These are phyloP conservation scores for Ceratina calcarata DNA, from an alignment of 1,140 invertebrate genomes.

Conservation along the genomic window DNA sequence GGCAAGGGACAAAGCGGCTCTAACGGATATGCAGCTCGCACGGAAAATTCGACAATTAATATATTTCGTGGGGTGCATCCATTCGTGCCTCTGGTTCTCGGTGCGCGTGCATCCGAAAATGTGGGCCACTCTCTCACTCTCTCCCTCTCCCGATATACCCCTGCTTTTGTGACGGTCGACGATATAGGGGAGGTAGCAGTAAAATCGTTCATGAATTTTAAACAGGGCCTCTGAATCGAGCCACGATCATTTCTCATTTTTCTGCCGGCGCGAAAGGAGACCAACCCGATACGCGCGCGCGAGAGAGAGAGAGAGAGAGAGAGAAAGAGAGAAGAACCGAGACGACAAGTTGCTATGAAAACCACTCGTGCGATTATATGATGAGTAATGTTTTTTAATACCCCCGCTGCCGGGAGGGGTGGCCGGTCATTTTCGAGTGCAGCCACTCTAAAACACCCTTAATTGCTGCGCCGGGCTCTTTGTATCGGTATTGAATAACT, in stretches of 20 bases:
- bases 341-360: slow-evolving; percentile 58
- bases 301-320: slow-evolving; percentile 28
- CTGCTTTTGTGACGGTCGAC: slow-evolving; percentile 67
- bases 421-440: slow-evolving; percentile 72
- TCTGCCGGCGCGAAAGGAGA: slow-evolving; percentile 67
- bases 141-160: slow-evolving; percentile 63
- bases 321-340: slow-evolving; percentile 15
- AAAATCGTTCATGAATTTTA: slow-evolving; percentile 81
- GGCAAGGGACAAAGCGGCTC: slow-evolving; percentile 65
- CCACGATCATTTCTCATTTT: slow-evolving; percentile 80
- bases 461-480: slow-evolving; percentile 76
- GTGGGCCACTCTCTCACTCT: slow-evolving; percentile 55
- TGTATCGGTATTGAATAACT: slow-evolving; percentile 61
- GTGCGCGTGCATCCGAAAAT: slow-evolving; percentile 49
- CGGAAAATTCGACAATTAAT: slow-evolving; percentile 76
- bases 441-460: slow-evolving; percentile 81
- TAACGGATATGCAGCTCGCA: slow-evolving; percentile 68
- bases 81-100: slow-evolving; percentile 10
- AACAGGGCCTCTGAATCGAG: slow-evolving; percentile 76
- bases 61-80: slow-evolving; percentile 64
- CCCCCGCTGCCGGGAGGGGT: slow-evolving; percentile 64
- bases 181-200: slow-evolving; percentile 61
- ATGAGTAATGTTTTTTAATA: slow-evolving; percentile 82
- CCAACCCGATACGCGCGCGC: slow-evolving; percentile 58
- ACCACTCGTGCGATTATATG: slow-evolving; percentile 75